Evolutionary conservation across 2,113 vertebrate species (phyloP), one percentile per base, ranked within the genome.

Genomic region (Noctilio leporinus): DNA sequence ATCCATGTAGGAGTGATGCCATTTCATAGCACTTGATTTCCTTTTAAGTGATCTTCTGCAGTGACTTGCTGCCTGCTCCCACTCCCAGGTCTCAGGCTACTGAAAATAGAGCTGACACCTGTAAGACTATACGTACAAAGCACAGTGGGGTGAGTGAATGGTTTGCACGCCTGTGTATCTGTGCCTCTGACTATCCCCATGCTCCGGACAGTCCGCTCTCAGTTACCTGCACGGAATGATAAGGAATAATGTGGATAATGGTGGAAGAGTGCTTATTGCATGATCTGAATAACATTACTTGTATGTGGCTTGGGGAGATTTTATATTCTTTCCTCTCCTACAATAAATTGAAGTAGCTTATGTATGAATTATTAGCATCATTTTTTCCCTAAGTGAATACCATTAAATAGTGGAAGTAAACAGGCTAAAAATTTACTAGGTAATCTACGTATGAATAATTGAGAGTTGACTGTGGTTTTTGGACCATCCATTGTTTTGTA

Each of bases 31-130:
- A 83, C 89, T 96, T 97, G 95, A 5, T 96, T 96, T 97, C 85
- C 95, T 96, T 97, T 90, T 95, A 94, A 91, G 92, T 94, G 92
- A 89, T 95, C 62, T 64, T 95, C 94, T 92, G 89, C 95, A 93
- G 92, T 95, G 96, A 94, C 92, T 96, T 93, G 94, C 76, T 91
- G 81, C 89, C 81, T 96, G 80, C 89, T 90, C 89, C 89, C 51
- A 40, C 73, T 96, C 76, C 84, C 76, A 94, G 93, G 75, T 93
- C 92, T 96, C 96, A 91, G 92, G 73, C 95, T 96, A 69, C 93
- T 94, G 93, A 95, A 92, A 95, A 92, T 80, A 96, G 93, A 89
- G 69, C 93, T 96, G n/a, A n/a, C n/a, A n/a, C n/a, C n/a, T n/a
- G n/a, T n/a, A n/a, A n/a, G n/a, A n/a, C n/a, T n/a, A n/a, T n/a